These are phyloP conservation scores for Hermaeophaga mercurialis DNA, from an alignment of 2,888 invertebrate genomes.

Conservation along the genomic window DNA sequence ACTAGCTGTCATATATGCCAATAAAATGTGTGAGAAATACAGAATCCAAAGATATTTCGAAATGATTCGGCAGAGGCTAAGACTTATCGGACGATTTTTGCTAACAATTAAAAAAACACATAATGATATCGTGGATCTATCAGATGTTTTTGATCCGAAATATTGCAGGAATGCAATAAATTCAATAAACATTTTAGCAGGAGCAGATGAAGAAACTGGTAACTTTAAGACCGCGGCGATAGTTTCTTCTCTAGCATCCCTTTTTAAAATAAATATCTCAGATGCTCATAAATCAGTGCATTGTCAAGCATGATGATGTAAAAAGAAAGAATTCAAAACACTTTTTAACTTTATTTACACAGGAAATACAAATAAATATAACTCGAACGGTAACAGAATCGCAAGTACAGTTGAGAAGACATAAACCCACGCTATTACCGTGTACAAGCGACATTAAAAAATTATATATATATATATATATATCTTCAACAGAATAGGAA, in stretches of 20 bases:
- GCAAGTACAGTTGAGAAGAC: conserved; percentile 13
- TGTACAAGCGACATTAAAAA: neutral
- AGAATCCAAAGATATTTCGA: conserved; percentile 31
- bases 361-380: conserved; percentile 12
- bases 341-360: conserved; percentile 16
- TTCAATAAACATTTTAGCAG: conserved; percentile 34
- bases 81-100: conserved; percentile 36
- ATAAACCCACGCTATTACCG: conserved; percentile 14
- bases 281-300: conserved; percentile 20
- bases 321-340: conserved; percentile 12
- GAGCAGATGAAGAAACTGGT: conserved; percentile 23
- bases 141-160: conserved; percentile 35
- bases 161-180: conserved; percentile 27
- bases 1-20: conserved; percentile 17
- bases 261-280: conserved; percentile 31
- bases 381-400: conserved; percentile 23
- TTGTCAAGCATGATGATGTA: conserved; percentile 11
- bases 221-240: conserved; percentile 32
- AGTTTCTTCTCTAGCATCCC: conserved; percentile 33
- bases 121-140: conserved; percentile 30
- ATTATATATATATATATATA: too few relatives aligned
- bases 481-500: too few relatives aligned
- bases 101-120: conserved; percentile 22
- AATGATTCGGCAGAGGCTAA: conserved; percentile 35
- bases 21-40: conserved; percentile 29